A percentile compares a stretch with the other conserved stretches of the same genome.
Conservation (phyloP, 2,113 vertebrate genomes). For the Podarcis raffonei region DNA sequence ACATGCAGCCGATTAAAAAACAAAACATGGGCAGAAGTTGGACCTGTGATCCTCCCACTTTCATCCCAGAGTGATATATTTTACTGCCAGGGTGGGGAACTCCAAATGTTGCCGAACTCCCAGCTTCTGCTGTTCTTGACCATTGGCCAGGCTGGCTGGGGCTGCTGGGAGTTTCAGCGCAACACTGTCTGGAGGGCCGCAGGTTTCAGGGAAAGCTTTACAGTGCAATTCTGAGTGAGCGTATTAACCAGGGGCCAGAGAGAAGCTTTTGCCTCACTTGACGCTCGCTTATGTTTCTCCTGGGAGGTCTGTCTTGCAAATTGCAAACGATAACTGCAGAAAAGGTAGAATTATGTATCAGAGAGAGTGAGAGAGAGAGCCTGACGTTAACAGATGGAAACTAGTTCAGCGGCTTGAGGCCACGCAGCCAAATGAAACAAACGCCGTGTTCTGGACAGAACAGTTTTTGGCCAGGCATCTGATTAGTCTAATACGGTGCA, state of each 20-base stretch:
- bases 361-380: too few relatives aligned
- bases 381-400: conserved; percentile 34
- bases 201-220: not conserved
- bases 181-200: too few relatives aligned
- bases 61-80: not conserved
- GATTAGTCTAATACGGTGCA: conserved; percentile 60
- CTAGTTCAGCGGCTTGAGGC: conserved; percentile 68
- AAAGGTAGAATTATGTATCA: not conserved
- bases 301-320: not conserved
- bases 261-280: not conserved
- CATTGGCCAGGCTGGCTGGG: too few relatives aligned
- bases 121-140: too few relatives aligned
- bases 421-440: conserved; percentile 72
- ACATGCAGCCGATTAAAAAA: not conserved
- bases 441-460: conserved; percentile 63
- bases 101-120: too few relatives aligned
- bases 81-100: too few relatives aligned
- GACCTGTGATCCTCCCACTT: not conserved
- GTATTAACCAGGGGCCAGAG: not conserved
- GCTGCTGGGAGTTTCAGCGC: too few relatives aligned
- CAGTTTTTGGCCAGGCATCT: conserved; percentile 24
- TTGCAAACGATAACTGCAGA: not conserved
- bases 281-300: not conserved
- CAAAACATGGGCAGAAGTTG: too few relatives aligned
- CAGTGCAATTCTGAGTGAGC: not conserved